A percentile compares a stretch with the other conserved stretches of the same genome.
Conservation (phyloP, 2,888 invertebrate species). For the Drosophila cracens region DNA sequence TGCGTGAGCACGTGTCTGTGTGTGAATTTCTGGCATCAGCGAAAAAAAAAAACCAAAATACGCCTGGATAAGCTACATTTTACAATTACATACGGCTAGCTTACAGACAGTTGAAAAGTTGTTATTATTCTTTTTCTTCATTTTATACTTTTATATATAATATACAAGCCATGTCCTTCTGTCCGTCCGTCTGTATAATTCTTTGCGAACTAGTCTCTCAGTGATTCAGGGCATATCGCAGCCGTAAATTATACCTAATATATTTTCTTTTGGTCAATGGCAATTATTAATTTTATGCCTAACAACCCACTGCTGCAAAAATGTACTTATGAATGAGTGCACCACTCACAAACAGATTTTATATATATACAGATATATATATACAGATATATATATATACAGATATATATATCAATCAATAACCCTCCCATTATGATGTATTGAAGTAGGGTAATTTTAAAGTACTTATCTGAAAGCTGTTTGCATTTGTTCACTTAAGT, state of each 20-base stretch:
- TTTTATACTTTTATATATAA: neutral
- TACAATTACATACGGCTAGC: neutral
- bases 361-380: neutral
- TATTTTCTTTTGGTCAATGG: neutral
- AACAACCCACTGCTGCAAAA: neutral
- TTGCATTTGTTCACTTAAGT: conserved; percentile 23
- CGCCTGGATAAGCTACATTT: neutral
- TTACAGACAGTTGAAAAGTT: neutral
- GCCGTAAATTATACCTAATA: neutral
- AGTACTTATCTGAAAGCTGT: conserved; percentile 24
- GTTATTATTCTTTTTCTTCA: no score
- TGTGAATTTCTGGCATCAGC: neutral
- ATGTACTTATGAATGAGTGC: neutral
- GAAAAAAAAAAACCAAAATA: neutral
- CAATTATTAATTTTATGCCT: neutral
- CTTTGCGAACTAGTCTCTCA: neutral
- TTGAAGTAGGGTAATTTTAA: conserved; percentile 2
- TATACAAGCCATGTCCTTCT: neutral
- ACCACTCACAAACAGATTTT: conserved; percentile 10
- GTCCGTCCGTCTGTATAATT: neutral
- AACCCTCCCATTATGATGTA: neutral
- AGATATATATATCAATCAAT: neutral
- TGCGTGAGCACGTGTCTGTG: neutral
- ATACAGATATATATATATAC: neutral
- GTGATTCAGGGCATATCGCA: neutral